Percentiles rank a stretch among this genome's conserved stretches.
Conservation (phyloP, 2,888 invertebrate genomes). For the Vesta saturnalis region DNA sequence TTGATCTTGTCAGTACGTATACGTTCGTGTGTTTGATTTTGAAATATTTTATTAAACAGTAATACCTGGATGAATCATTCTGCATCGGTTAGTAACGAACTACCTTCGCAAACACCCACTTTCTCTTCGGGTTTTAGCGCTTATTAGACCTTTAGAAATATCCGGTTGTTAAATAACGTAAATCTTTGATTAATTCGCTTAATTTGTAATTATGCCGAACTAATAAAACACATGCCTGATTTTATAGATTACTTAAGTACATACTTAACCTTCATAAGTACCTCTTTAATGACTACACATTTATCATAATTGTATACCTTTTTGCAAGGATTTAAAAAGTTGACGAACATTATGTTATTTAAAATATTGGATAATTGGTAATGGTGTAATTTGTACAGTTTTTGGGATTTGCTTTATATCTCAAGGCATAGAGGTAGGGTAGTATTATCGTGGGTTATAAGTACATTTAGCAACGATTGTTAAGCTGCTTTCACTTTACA, state of each 20-base stretch:
- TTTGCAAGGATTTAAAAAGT: too few species aligned
- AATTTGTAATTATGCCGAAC: not conserved
- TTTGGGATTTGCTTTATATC: too few species aligned
- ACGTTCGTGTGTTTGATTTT: not conserved
- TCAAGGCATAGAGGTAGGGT: too few species aligned
- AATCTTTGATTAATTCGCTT: conserved; percentile 3
- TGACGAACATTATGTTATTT: too few species aligned
- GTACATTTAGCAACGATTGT: too few species aligned
- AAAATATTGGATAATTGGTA: too few species aligned
- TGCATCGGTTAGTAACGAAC: conserved; percentile 27
- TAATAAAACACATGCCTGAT: not conserved
- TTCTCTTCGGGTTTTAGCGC: conserved; percentile 25
- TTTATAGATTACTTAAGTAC: conserved; percentile 4
- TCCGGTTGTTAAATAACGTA: conserved; percentile 18
- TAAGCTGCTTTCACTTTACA: too few species aligned
- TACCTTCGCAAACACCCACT: conserved; percentile 33
- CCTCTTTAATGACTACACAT: too few species aligned
- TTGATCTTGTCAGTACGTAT: not conserved
- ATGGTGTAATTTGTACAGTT: too few species aligned
- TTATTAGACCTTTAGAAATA: conserved; percentile 12
- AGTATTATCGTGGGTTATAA: too few species aligned
- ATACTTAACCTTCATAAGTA: too few species aligned
- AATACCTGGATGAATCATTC: conserved; percentile 29
- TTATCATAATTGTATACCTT: too few species aligned
- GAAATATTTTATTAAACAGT: conserved; percentile 10